Base-by-base conservation (phyloP, 2,797 vertebrate species). In the Aythya fuligula region DNA sequence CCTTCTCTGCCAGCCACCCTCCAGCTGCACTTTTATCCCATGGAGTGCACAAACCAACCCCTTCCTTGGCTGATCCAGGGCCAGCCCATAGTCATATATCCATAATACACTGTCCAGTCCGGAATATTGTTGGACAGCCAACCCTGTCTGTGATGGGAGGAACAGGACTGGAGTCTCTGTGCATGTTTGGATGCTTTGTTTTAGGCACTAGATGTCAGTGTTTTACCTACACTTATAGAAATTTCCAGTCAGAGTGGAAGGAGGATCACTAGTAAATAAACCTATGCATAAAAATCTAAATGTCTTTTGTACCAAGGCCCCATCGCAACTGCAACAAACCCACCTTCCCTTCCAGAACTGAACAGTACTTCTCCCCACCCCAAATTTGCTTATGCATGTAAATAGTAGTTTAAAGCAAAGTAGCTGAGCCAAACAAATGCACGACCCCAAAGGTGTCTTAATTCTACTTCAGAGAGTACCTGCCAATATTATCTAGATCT, bases 201-300 rank as follows among this genome's bases (percentile, higher is more conserved):
- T 92, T 36, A 94, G 92, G 85, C 98, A 97, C 97, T 98, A 98
- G 98, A 95, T 98, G 98, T 98, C 98, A 97, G 97, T 98, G 83
- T 98, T 96, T 72, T 70, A 97, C 97, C 95, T 96, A 85, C 43
- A 15, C 86, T 97, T 91, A 87, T 51, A 85, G 90, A 91, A 89
- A 81, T 67, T 47, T 47, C 58, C 76, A 66, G 28, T 54, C 13
- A 22, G 6, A 2, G 38, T 28, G 39, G 66, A 54, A 10, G n/a
- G 92, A 64, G 61, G 30, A 22, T 17, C 41, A 57, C 6, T 8
- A 53, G 41, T 17, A 82, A 62, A 54, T 27, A 87, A 39, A 53
- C 5, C 72, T 80, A 22, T 4, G 7, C 19, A 43, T 22, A 49
- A 57, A 58, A 41, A 4, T 1, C 1, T n/a, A 51, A 69, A 16